A percentile compares a stretch with the other conserved stretches of the same genome.
Conservation (phyloP, 2,797 vertebrate genomes). For the Hafferia zeledoni region DNA sequence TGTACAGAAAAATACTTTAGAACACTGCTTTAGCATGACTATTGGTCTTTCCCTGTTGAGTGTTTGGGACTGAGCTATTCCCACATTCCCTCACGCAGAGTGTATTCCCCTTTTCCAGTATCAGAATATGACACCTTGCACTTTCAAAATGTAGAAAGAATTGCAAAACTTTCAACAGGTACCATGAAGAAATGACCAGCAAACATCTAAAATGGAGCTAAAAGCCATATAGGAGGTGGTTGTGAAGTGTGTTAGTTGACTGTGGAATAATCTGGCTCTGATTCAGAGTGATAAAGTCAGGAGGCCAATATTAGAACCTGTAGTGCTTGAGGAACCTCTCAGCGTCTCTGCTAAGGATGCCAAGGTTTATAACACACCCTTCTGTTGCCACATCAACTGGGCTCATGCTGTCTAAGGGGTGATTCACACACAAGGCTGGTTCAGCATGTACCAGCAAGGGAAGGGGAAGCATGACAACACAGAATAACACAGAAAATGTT, state of each 20-base stretch:
- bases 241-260: neutral
- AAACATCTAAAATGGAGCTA: neutral
- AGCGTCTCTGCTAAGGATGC: neutral
- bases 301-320: conserved; percentile 28
- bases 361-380: neutral
- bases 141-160: neutral
- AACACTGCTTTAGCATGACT: neutral
- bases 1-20: neutral
- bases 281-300: conserved; percentile 23
- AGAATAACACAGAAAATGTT: neutral
- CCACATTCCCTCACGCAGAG: neutral
- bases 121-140: neutral
- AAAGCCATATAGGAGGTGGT: neutral
- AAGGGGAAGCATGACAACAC: neutral
- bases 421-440: neutral
- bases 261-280: neutral
- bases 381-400: neutral
- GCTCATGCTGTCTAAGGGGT: neutral
- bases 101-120: neutral
- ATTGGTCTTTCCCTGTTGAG: neutral
- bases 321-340: neutral
- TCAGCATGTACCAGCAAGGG: neutral
- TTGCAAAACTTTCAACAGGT: neutral
- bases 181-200: neutral
- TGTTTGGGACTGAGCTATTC: neutral